Evolutionary conservation across 2,113 vertebrate genomes (phyloP).

Genomic region (Carassius auratus): DNA sequence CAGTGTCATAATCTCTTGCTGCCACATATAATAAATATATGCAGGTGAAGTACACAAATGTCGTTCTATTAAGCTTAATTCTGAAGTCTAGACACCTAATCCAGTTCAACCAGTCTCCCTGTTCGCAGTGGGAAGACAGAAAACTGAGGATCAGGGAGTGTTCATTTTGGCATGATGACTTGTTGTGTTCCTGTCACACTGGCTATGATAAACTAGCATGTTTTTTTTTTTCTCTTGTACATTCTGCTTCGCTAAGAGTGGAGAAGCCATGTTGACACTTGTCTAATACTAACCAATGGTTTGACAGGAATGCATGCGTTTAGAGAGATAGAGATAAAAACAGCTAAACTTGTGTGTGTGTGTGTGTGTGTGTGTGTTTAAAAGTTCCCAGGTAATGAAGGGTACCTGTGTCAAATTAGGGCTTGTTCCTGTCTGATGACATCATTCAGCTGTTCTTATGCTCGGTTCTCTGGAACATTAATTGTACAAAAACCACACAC

Average conservation of each 20-base stretch:
- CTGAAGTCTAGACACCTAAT: constrained; percentile 55
- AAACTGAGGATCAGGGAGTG: constrained; percentile 23
- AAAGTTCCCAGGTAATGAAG: constrained; percentile 29
- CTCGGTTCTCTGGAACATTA: background rate
- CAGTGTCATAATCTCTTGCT: constrained; percentile 39
- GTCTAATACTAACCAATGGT: constrained; percentile 27
- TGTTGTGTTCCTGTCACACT: constrained; percentile 39
- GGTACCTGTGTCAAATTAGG: constrained; percentile 41
- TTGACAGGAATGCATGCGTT: constrained; percentile 10
- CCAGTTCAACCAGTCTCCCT: constrained; percentile 41
- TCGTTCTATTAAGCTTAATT: constrained; percentile 45
- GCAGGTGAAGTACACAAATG: constrained; percentile 44
- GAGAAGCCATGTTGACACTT: constrained; percentile 47
- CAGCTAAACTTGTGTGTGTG: background rate
- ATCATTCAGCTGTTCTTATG: constrained; percentile 24
- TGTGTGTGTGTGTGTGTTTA: constrained; percentile 19
- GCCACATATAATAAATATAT: constrained; percentile 47
- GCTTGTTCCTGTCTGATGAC: constrained; percentile 24
- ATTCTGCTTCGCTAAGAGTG: constrained; percentile 34
- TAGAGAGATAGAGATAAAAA: constrained; percentile 13
- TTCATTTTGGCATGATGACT: constrained; percentile 40
- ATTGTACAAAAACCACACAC: background rate
- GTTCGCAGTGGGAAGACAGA: background rate
- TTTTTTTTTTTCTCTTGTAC: constrained; percentile 3
- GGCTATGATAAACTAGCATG: background rate